Percentiles rank a stretch among this genome's conserved stretches.
phyloP scores from a whole-genome alignment of 2,113 vertebrate genomes.

The Speoplatyrhinus poulsoni region DNA sequence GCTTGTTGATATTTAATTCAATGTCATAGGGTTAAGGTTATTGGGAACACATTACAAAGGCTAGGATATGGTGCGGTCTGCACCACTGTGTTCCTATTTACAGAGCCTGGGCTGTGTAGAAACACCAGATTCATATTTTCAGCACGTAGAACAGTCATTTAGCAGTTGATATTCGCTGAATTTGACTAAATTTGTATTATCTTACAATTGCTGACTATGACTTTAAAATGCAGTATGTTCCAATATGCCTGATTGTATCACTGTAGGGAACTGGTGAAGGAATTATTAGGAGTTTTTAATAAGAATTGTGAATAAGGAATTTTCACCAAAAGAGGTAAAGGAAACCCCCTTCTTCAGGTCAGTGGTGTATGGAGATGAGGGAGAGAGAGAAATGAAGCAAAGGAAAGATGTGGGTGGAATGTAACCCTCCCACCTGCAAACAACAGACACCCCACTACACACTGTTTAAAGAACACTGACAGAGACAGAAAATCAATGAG shows the following conservation, averaged over 20 bases:
- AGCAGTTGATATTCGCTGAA: too few species aligned
- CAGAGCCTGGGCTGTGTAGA: too few species aligned
- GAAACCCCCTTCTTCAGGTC: constrained; percentile 25
- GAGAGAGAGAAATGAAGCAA: constrained; percentile 46
- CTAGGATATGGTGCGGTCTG: too few species aligned
- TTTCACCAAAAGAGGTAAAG: constrained; percentile 67
- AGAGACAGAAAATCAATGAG: constrained; percentile 24
- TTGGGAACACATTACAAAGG: too few species aligned
- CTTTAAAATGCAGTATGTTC: constrained; percentile 39
- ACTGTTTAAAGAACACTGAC: constrained; percentile 36
- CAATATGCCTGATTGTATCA: constrained; percentile 18
- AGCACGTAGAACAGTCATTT: too few species aligned
- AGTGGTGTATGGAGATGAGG: constrained; percentile 38
- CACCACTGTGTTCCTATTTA: too few species aligned
- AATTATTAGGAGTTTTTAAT: neutral
- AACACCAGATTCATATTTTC: too few species aligned
- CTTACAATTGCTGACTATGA: neutral
- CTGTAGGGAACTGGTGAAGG: constrained; percentile 33
- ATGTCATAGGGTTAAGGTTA: too few species aligned
- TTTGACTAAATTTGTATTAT: too few species aligned
- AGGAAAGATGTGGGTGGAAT: constrained; percentile 44
- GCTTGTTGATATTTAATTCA: too few species aligned
- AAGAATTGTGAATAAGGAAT: constrained; percentile 36
- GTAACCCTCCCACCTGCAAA: constrained; percentile 28
- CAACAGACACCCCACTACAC: constrained; percentile 34